phyloP scores from a whole-genome alignment of 2,888 invertebrate species.

The Scaptodrosophila latifasciaeformis region DNA sequence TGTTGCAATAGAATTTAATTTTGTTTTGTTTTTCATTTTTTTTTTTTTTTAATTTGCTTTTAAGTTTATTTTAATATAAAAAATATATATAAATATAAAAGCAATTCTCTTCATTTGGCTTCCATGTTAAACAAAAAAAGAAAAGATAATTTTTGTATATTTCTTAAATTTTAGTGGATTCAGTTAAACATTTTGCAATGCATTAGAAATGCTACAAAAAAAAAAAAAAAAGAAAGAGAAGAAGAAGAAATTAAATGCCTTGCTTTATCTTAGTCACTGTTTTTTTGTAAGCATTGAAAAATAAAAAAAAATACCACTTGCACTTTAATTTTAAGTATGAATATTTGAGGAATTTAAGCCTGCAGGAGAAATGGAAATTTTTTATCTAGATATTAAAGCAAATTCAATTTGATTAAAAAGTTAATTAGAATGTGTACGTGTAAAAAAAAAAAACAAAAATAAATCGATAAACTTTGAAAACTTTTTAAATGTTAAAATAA shows the following conservation, averaged over 20 bases:
- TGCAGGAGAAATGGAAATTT: neutral
- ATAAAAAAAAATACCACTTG: conserved; percentile 13
- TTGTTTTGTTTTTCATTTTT: too few relatives aligned
- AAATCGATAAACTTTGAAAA: too few relatives aligned
- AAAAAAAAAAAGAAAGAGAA: conserved; percentile 12
- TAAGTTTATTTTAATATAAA: too few relatives aligned
- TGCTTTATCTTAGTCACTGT: conserved; percentile 18
- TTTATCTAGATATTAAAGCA: conserved; percentile 12
- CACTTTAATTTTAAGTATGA: too few relatives aligned
- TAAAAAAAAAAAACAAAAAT: conserved; percentile 23
- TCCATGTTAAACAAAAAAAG: conserved; percentile 41
- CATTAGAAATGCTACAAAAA: conserved; percentile 54
- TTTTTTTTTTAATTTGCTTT: too few relatives aligned
- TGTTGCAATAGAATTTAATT: too few relatives aligned
- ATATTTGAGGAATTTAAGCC: too few relatives aligned
- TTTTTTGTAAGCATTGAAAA: conserved; percentile 37
- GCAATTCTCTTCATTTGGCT: conserved; percentile 44
- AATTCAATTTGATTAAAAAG: conserved; percentile 38
- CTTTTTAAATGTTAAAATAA: conserved; percentile 43
- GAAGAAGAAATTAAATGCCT: too few relatives aligned
- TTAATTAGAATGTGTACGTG: conserved; percentile 37
- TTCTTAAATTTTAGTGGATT: conserved; percentile 31
- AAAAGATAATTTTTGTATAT: conserved; percentile 13
- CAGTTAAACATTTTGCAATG: conserved; percentile 53
- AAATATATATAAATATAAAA: conserved; percentile 47